These are phyloP conservation scores for Sarcophaga rosellei DNA, from an alignment of 2,888 invertebrate genomes.

Conservation along the genomic window DNA sequence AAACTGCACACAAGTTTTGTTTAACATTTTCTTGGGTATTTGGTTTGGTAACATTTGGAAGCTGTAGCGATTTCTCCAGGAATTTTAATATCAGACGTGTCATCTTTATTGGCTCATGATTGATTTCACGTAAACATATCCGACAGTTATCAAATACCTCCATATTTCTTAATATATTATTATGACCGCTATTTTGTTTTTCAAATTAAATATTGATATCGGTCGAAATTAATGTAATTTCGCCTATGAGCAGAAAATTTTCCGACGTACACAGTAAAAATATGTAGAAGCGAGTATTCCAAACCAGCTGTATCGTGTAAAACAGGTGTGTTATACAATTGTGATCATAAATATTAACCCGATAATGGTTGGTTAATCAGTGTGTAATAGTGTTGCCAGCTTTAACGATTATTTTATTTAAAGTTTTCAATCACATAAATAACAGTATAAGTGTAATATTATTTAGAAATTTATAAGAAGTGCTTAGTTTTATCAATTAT, in stretches of 20 bases:
- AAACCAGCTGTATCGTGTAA: background rate
- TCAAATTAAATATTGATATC: background rate
- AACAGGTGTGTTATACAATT: background rate
- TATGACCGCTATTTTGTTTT: constrained; percentile 47
- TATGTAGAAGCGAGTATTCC: background rate
- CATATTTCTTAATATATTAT: constrained; percentile 43
- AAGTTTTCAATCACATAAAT: no score
- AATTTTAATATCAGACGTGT: constrained; percentile 53
- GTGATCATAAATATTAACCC: no score
- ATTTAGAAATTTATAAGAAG: no score
- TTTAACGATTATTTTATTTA: no score
- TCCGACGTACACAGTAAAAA: constrained; percentile 27
- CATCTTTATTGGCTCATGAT: constrained; percentile 65
- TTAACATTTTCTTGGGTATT: constrained; percentile 38
- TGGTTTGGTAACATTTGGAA: constrained; percentile 51
- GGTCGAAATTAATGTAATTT: constrained; percentile 54
- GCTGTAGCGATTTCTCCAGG: constrained; percentile 47
- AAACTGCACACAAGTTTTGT: constrained; percentile 65
- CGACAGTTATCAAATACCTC: constrained; percentile 62
- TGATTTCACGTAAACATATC: constrained; percentile 55
- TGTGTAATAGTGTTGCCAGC: no score
- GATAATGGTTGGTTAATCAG: no score
- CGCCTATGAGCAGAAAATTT: constrained; percentile 36
- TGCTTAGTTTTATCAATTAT: no score
- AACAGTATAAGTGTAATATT: no score